Evolutionary conservation across 2,888 invertebrate species (phyloP), one percentile per base, ranked within the genome.

Genomic region (Ceraclea dissimilis): DNA sequence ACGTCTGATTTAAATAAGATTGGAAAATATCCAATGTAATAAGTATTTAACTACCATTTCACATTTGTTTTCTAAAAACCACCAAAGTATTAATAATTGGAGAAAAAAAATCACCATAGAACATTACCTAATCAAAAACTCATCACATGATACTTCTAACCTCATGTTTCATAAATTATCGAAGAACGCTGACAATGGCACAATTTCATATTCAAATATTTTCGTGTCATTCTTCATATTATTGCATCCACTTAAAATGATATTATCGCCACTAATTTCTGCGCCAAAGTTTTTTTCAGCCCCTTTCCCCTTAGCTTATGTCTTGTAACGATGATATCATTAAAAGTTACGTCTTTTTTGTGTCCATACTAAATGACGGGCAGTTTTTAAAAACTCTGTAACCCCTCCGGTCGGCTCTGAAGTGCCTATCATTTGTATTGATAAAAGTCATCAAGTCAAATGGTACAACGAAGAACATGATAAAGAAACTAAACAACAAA

Each of bases 361-460:
- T 39, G 54, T 54, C 49, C 43, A 39, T n/a, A 22, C n/a, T 39
- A 43, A 54, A 54, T 54, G 49, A 26, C 49, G 26, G 18, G 19
- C 54, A 54, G 49, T 49, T 54, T 54, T 49, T 48, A 54, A 39
- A 26, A 49, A 39, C n/a, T 39, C n/a, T 39, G 8, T 39, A 16
- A 26, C 26, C 26, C 26, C 26, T 26, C 26, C 10, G 34, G 13
- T 47, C 53, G 31, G 39, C 43, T 49, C 49, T 17, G 33, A 20
- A 47, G 20, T 48, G n/a, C n/a, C n/a, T n/a, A 49, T 57, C 57
- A 57, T 57, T 57, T 57, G 53, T 57, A 53, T 52, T 52, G 57
- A 57, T 57, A 57, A 57, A 57, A 57, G 52, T 53, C 57, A 48
- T 57, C 52, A 57, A 52, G 52, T 48, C 52, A 48, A 31, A 31